Conservation (phyloP, 2,797 vertebrate species). For the Megaceryle alcyon region DNA sequence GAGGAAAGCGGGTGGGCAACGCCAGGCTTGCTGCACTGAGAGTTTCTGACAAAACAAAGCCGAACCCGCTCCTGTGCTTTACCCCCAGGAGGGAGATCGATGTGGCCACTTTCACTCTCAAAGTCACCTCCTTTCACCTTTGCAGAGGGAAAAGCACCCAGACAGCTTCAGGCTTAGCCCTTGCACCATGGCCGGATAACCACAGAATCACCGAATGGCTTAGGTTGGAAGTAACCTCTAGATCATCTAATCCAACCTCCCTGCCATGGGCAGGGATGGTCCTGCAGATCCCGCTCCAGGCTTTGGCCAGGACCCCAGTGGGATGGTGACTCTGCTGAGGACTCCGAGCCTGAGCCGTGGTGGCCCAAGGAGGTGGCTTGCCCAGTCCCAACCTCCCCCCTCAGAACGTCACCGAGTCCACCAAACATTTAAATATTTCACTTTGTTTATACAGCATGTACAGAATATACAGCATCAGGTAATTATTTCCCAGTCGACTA, state of each 20-base stretch:
- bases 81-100: not conserved
- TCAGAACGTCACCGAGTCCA: not conserved
- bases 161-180: not conserved
- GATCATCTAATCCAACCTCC: no score
- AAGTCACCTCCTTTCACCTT: not conserved
- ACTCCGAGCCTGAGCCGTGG: not conserved
- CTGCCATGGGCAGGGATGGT: no score
- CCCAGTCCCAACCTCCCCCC: not conserved
- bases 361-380: not conserved
- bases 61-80: not conserved
- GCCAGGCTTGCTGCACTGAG: not conserved
- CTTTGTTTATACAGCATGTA: constrained; percentile 58
- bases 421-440: not conserved
- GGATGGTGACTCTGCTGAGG: not conserved
- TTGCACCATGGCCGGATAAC: not conserved
- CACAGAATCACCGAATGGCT: no score
- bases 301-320: not conserved
- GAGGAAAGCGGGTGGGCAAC: not conserved
- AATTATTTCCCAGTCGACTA: constrained; percentile 47
- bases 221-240: no score
- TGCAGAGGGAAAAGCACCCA: not conserved
- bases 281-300: not conserved
- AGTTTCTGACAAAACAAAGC: not conserved
- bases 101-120: fast-evolving
- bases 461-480: constrained; percentile 43